Evolutionary conservation across 2,888 invertebrate genomes (phyloP).

Genomic region (Ophonus ardosiacus): DNA sequence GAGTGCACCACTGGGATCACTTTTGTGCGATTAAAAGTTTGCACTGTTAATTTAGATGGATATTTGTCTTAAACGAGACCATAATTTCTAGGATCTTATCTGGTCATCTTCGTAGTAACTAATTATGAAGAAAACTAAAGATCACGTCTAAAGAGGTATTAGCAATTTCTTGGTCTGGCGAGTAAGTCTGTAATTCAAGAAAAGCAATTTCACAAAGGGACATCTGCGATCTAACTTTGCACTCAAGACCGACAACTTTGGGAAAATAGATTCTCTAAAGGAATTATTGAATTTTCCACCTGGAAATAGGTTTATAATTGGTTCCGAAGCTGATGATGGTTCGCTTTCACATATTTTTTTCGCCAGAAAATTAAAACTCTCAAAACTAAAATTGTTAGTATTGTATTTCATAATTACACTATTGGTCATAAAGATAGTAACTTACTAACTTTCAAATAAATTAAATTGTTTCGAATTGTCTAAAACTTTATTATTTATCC

Average conservation of each 20-base stretch:
- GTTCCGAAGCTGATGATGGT: slow-evolving; percentile 7
- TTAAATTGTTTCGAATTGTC: no score
- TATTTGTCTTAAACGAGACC: no score
- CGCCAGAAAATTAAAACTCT: neutral
- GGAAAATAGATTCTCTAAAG: slow-evolving; percentile 46
- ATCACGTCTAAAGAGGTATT: neutral
- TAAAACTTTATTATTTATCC: no score
- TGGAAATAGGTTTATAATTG: slow-evolving; percentile 42
- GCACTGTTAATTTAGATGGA: no score
- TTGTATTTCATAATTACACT: no score
- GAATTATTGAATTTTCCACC: slow-evolving; percentile 44
- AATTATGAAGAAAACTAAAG: neutral
- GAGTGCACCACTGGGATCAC: no score
- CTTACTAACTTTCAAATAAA: no score
- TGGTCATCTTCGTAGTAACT: neutral
- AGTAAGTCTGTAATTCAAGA: neutral
- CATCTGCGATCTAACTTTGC: slow-evolving; percentile 25
- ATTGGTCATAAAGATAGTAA: no score
- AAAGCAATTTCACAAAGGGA: slow-evolving; percentile 35
- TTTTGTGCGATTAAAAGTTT: no score
- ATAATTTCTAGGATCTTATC: no score
- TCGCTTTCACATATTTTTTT: slow-evolving; percentile 23
- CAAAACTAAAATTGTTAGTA: no score
- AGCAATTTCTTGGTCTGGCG: slow-evolving; percentile 29
- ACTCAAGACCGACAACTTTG: slow-evolving; percentile 44